A percentile compares a stretch with the other conserved stretches of the same genome.
phyloP scores from a whole-genome alignment of 2,888 invertebrate species.

The Ormyrus rosae region DNA sequence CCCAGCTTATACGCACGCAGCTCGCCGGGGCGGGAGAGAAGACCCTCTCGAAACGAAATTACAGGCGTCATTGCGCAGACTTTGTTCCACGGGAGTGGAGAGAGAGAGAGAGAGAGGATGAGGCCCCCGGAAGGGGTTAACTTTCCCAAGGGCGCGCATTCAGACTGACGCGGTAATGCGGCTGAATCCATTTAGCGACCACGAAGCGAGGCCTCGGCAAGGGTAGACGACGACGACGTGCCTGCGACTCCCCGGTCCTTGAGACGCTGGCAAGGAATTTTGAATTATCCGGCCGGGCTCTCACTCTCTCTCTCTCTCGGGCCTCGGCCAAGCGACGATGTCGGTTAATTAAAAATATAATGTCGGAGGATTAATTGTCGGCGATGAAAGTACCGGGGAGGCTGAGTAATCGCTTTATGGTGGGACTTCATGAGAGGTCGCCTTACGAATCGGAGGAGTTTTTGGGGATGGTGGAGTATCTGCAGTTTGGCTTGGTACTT shows the following conservation, averaged over 20 bases:
- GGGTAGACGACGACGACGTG: conserved; percentile 22
- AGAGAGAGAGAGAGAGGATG: not conserved
- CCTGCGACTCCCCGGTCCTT: conserved; percentile 27
- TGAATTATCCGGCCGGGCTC: conserved; percentile 14
- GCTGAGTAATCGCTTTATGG: conserved; percentile 8
- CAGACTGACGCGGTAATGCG: conserved; percentile 70
- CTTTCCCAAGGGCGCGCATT: conserved; percentile 64
- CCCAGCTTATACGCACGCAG: not conserved
- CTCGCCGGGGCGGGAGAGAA: not conserved
- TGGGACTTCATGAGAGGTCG: not conserved
- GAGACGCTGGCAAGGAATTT: conserved; percentile 34
- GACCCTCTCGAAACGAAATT: conserved; percentile 50
- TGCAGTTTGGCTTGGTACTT: no score
- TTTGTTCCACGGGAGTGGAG: conserved; percentile 4
- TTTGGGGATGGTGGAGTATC: no score
- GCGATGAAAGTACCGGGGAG: no score
- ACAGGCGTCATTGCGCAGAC: conserved; percentile 51
- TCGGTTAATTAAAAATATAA: conserved; percentile 51
- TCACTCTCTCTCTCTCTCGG: not conserved
- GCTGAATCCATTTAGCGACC: conserved; percentile 72
- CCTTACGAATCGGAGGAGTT: no score
- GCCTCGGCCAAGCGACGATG: no score
- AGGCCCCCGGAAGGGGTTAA: conserved; percentile 60
- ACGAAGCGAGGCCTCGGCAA: conserved; percentile 60
- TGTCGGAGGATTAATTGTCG: conserved; percentile 32